Evolutionary conservation across 1,140 invertebrate species (phyloP), one percentile per base, ranked within the genome.

Genomic region (Vanessa tameamea): DNA sequence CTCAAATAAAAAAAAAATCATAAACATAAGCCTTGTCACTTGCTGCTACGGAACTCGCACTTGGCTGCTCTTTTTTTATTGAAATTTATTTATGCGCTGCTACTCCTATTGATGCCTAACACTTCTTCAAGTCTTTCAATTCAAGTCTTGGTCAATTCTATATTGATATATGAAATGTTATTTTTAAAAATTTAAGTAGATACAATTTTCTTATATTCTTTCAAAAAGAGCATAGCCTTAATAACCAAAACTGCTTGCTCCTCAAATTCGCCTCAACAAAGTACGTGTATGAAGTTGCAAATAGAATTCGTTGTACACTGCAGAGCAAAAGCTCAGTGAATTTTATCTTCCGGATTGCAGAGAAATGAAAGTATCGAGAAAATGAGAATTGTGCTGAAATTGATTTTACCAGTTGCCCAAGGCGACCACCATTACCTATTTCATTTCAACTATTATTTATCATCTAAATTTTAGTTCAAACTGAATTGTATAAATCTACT

Each of bases 311-410:
- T 37, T 75, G 69, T 75, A 75, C 48, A 75, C 43, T 64, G 16
- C 73, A 64, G 53, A 65, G 73, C 72, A 78, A 75, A 76, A 76
- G 73, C 76, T 72, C 72, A 75, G 67, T 76, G 77, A 82, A 80
- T 82, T 82, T 75, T 80, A 78, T 80, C 79, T 75, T 76, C 77
- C 79, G 80, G 75, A 73, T 76, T 77, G 73, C 75, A 72, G 76
- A 79, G 76, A 78, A 82, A 85, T 69, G 80, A 78, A 82, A 79
- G 78, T 81, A 83, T 82, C 75, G 79, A 79, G 79, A 84, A 86
- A 82, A 86, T 83, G 81, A 83, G 82, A 81, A 87, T 79, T 85
- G 81, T 79, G 68, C 77, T 81, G 79, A 83, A 86, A 86, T 87
- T 86, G 85, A 85, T 87, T 87, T 86, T 75, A 65, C 80, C 78